Evolutionary conservation across 2,888 invertebrate species (phyloP).

Genomic region (Eudasyphora cyanicolor): DNA sequence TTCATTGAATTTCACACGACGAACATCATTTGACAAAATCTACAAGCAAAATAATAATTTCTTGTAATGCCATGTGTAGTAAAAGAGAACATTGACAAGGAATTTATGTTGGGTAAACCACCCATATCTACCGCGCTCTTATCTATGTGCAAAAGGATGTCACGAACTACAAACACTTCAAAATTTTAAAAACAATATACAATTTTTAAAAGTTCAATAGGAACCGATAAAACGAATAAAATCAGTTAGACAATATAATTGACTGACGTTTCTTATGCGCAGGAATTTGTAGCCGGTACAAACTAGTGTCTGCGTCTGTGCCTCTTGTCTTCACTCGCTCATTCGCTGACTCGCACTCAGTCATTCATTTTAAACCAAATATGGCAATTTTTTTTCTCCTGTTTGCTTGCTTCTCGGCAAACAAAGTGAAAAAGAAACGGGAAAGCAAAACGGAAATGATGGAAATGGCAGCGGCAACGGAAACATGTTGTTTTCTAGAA

Average conservation of each 20-base stretch:
- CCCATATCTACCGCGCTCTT: no score
- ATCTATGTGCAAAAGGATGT: no score
- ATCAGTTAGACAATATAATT: no score
- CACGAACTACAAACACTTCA: no score
- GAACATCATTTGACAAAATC: background rate
- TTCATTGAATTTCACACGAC: no score
- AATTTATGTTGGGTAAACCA: background rate
- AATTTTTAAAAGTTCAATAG: no score
- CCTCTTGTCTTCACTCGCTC: conserved; percentile 4
- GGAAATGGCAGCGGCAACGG: conserved; percentile 68
- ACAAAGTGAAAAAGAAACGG: background rate
- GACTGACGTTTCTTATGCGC: no score
- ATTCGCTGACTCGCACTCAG: no score
- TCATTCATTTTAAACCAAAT: conserved; percentile 30
- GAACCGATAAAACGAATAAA: no score
- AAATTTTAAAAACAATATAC: no score
- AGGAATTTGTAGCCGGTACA: no score
- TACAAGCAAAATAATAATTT: background rate
- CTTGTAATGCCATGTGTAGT: background rate
- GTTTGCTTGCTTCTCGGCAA: background rate
- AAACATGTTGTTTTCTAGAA: conserved; percentile 69
- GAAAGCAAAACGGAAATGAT: conserved; percentile 63
- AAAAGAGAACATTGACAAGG: background rate
- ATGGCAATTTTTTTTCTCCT: background rate
- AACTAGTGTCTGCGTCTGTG: no score